Evolutionary conservation across 2,113 vertebrate species (phyloP).

Genomic region (Bucco capensis): DNA sequence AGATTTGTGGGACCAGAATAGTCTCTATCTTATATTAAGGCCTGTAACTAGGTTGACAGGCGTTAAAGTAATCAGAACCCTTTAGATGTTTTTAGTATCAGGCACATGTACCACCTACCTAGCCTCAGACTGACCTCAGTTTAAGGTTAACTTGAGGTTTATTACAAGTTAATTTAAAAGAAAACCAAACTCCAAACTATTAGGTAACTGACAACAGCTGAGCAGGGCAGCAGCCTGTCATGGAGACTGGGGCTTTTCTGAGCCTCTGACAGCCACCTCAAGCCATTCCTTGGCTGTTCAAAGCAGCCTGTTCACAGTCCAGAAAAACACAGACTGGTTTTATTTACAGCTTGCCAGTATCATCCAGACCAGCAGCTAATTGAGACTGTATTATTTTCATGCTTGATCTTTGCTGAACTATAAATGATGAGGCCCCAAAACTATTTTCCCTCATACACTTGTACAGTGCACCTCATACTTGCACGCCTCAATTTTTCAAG

Average conservation of each 20-base stretch:
- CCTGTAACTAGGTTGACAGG: not conserved
- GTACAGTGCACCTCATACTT: not conserved
- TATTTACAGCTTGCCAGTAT: conserved; percentile 24
- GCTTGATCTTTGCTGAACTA: conserved; percentile 44
- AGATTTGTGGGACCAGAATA: conserved; percentile 28
- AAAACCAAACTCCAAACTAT: not conserved
- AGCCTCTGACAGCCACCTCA: not conserved
- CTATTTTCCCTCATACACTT: not conserved
- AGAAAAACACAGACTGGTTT: not conserved
- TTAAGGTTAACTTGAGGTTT: conserved; percentile 26
- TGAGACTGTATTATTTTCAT: conserved; percentile 31
- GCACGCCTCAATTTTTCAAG: not conserved
- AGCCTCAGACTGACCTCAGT: not conserved
- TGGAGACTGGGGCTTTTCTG: not conserved
- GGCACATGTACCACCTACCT: not conserved
- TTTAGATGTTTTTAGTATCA: not conserved
- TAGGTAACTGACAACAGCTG: conserved; percentile 36
- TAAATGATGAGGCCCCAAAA: not conserved
- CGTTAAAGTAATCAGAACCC: conserved; percentile 2
- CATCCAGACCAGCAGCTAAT: not conserved
- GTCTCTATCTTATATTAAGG: not conserved
- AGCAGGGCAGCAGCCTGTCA: conserved; percentile 3
- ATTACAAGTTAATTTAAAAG: conserved; percentile 18
- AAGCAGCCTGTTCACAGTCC: conserved; percentile 14
- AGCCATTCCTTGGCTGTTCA: not conserved